Evolutionary conservation across 2,113 vertebrate genomes (phyloP), one percentile per base, ranked within the genome.

Genomic region (Cyphomyrus plagiostoma): DNA sequence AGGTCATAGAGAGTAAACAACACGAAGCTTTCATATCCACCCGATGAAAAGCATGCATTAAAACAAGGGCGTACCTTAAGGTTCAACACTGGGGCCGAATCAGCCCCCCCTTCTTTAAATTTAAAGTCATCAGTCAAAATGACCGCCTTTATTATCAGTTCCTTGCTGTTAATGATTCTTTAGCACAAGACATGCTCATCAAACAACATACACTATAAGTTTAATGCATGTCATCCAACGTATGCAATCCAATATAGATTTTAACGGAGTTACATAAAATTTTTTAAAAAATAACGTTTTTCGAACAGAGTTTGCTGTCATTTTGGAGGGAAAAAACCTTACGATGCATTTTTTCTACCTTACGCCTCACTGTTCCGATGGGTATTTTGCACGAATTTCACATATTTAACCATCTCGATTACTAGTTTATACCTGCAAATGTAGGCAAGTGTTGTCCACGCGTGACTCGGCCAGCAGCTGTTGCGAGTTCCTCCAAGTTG

Each of bases 401-500:
- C 56, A 91, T 80, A 15, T 70, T 85, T 30, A 80, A 23, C 84
- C 66, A 90, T 49, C 77, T 50, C 46, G 82, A 23, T 30, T 50
- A 88, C 90, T 87, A n/a, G n/a, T n/a, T 88, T 92, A 19, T 95
- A 95, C 95, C 94, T 94, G 87, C 19, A 58, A 52, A n/a, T 74
- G 89, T 87, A 7, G 82, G 42, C 58, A 58, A 39, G 86, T 50
- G 85, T 90, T 89, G 91, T 92, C 88, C 91, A 11, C 89, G 92
- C 85, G 88, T 26, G 91, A 91, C 74, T 91, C 89, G 91, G 84
- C 74, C 82, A 91, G 90, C 91, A 93, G 93, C 92, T 92, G 92
- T 89, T 91, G 87, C 30, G 88, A 90, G 91, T 92, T 87, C n/a
- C 90, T 52, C 86, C n/a, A 90, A 94, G 91, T 93, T 92, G 46